Percentiles rank a stretch among this genome's conserved stretches.
Evolutionary conservation across 2,888 invertebrate genomes (phyloP).

Genomic region (Aporophyla nigra): DNA sequence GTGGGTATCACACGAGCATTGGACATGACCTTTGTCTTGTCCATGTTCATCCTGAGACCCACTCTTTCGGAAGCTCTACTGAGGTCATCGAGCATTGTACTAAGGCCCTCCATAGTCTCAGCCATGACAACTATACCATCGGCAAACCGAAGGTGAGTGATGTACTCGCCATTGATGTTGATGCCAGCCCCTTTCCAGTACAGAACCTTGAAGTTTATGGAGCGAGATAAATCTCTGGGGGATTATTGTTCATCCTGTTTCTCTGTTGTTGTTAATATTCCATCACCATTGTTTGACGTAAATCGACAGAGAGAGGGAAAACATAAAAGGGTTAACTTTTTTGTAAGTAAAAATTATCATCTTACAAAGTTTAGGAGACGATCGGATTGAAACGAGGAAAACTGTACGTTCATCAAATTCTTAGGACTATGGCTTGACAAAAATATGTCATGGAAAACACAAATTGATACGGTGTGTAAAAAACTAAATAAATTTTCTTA

Average conservation of each 20-base stretch:
- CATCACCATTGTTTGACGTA: slow-evolving; percentile 35
- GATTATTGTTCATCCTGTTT: slow-evolving; percentile 42
- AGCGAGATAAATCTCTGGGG: slow-evolving; percentile 33
- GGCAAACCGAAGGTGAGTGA: too few species aligned
- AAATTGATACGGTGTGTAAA: background rate
- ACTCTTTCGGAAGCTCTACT: too few species aligned
- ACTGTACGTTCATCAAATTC: background rate
- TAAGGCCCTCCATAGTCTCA: too few species aligned
- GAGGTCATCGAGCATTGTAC: too few species aligned
- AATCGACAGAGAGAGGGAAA: slow-evolving; percentile 31
- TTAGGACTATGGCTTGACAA: background rate
- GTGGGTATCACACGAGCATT: too few species aligned
- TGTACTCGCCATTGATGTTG: too few species aligned
- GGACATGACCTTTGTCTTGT: too few species aligned
- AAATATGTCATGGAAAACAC: background rate
- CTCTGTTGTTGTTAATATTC: slow-evolving; percentile 34
- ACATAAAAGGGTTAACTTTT: slow-evolving; percentile 30
- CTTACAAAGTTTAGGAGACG: slow-evolving; percentile 7
- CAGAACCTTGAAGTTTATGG: too few species aligned
- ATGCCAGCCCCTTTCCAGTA: too few species aligned
- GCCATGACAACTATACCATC: too few species aligned
- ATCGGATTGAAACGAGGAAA: slow-evolving; percentile 3
- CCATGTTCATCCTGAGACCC: too few species aligned
- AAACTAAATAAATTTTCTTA: background rate
- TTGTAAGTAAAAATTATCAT: slow-evolving; percentile 43